phyloP scores from a whole-genome alignment of 2,888 invertebrate genomes.

The Leptopilina syphax region DNA sequence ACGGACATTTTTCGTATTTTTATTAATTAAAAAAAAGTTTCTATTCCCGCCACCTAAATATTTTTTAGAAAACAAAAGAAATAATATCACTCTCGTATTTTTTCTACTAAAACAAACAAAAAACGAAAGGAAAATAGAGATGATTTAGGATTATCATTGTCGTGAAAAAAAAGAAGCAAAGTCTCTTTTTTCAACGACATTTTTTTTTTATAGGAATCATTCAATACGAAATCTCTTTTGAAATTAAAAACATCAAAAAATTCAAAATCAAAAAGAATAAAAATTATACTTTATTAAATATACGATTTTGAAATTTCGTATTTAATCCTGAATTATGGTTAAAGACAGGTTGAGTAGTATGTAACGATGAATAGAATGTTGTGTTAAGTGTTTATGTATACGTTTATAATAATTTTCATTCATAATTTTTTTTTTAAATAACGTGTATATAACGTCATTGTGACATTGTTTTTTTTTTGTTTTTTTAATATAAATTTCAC shows the following conservation, averaged over 20 bases:
- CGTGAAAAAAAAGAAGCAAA: background rate
- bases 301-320: slow-evolving; percentile 5
- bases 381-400: slow-evolving; percentile 59
- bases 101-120: background rate
- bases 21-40: background rate
- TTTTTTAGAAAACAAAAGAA: background rate
- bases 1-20: too few relatives aligned
- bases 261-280: background rate
- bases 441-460: slow-evolving; percentile 62
- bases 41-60: slow-evolving; percentile 29
- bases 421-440: slow-evolving; percentile 58
- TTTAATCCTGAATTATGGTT: slow-evolving; percentile 16
- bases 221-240: slow-evolving; percentile 3
- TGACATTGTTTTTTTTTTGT: slow-evolving; percentile 52
- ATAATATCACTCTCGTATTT: slow-evolving; percentile 3
- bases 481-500: slow-evolving; percentile 55
- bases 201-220: background rate
- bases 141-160: background rate
- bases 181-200: background rate
- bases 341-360: slow-evolving; percentile 49
- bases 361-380: slow-evolving; percentile 54
- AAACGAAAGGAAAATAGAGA: slow-evolving; percentile 23
- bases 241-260: background rate
- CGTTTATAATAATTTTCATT: slow-evolving; percentile 63
- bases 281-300: background rate